Evolutionary conservation across 2,888 invertebrate species (phyloP), one percentile per base, ranked within the genome.

Genomic region (Pegoplata infirma): DNA sequence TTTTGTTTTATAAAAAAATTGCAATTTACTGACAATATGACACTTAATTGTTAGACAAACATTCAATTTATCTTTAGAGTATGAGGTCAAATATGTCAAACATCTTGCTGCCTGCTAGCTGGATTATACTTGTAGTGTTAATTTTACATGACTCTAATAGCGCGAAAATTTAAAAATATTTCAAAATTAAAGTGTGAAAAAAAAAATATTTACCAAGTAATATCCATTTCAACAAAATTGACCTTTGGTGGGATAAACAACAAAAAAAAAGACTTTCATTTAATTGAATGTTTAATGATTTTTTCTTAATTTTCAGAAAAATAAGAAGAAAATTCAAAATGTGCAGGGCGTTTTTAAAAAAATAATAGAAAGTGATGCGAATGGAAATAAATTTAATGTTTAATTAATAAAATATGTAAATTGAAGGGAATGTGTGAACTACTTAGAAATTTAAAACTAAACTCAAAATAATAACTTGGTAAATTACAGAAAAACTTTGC

Each of bases 51-150:
- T 64, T 66, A 49, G 49, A 44, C 73, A 68, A 77, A 72, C 51
- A 73, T 77, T 73, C 63, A 73, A 77, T 77, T 77, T 53, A 77
- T 77, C 61, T 73, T 17, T 8, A 28, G n/a, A n/a, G 56, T 36
- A 44, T 32, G 67, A 46, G 72, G 72, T 77, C 68, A 46, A 63
- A 63, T 51, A 56, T 56, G 67, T 73, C 36, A 56, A 63, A 51
- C 25, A 61, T 46, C 10, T 55, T 72, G 28, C 49, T 56, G 55
- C n/a, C n/a, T n/a, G n/a, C n/a, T n/a, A n/a, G n/a, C n/a, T n/a
- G n/a, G n/a, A n/a, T n/a, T n/a, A n/a, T n/a, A n/a, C n/a, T n/a
- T n/a, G 25, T 58, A 16, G 49, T 51, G 58, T 28, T 64, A 64
- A 63, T 46, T 47, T 21, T 51, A 53, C 12, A 23, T 21, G 16